These are phyloP conservation scores for Drosophila cracens DNA, from an alignment of 2,888 invertebrate species.

Conservation along the genomic window DNA sequence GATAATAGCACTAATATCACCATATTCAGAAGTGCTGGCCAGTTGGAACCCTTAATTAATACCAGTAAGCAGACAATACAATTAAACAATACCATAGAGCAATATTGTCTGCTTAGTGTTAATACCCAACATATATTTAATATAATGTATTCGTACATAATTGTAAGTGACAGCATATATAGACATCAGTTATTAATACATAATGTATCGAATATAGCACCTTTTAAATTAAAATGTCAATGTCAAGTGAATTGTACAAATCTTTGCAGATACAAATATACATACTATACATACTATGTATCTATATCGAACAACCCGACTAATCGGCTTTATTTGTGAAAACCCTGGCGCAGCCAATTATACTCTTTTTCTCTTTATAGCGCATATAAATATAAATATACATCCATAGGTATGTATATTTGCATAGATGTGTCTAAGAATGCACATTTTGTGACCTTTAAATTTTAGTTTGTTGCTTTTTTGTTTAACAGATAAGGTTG, in stretches of 20 bases:
- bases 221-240: neutral
- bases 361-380: conserved; percentile 2
- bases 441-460: conserved; percentile 62
- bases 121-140: neutral
- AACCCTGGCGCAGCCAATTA: conserved; percentile 11
- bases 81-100: too few species aligned
- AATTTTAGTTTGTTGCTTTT: conserved; percentile 52
- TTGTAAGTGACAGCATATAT: neutral
- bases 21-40: neutral
- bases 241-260: conserved; percentile 19
- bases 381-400: conserved; percentile 4
- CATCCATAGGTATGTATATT: neutral
- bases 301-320: conserved; percentile 18
- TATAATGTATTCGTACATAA: neutral
- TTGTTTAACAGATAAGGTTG: conserved; percentile 17
- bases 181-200: neutral
- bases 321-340: conserved; percentile 31
- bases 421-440: conserved; percentile 14
- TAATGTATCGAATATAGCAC: neutral
- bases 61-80: too few species aligned
- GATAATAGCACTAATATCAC: neutral
- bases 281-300: neutral
- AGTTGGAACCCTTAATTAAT: neutral
- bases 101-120: too few species aligned
- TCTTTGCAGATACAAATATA: conserved; percentile 5